Base-by-base conservation (phyloP, 2,888 invertebrate species). In the Quadroppia sp. region DNA sequence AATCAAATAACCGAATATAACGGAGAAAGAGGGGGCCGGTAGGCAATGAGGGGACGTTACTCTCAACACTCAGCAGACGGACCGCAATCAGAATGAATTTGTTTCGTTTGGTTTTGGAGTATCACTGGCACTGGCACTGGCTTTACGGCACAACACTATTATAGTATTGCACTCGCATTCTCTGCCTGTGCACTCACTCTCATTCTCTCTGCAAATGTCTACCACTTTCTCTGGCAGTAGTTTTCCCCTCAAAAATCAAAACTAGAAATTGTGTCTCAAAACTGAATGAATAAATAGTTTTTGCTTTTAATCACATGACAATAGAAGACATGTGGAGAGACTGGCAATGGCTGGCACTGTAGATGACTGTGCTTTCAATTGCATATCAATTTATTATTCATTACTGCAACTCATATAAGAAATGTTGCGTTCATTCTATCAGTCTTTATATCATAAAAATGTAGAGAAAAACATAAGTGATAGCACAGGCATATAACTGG, bases 371-470 rank as follows among this genome's bases (percentile, higher is more conserved):
- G 30, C 30, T 45, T 40, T 69, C 69, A 69, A 69, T 69, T 23
- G 25, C 42, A 69, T 69, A 69, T 42, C 45, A 69, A 69, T 69
- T 69, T 69, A 69, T 69, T 69, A 69, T 69, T 69, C 69, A 69
- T 69, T 69, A 59, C 59, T 59, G 11, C 7, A 42, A 69, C 15
- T 40, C 1, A 28, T 40, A 40, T 40, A 32, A 64, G 20, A 61
- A 32, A 64, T 32, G 32, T 13, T 15, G 7, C 32, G 13, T 36
- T 15, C 32, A n/a, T 32, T 61, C 36, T 28, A 28, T 28, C 56
- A 56, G 2, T 56, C 56, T 56, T 56, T 56, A 28, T 28, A 56
- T 28, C 15, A 56, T 25, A 56, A 13, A 53, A 20, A 53, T 36
- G 23, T 53, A 53, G 53, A 23, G 3, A 53, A 9, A 15, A 25